Percentiles rank a stretch among this genome's conserved stretches.
These are phyloP conservation scores for Heliconius sara DNA, from an alignment of 2,888 invertebrate species.

Conservation along the genomic window DNA sequence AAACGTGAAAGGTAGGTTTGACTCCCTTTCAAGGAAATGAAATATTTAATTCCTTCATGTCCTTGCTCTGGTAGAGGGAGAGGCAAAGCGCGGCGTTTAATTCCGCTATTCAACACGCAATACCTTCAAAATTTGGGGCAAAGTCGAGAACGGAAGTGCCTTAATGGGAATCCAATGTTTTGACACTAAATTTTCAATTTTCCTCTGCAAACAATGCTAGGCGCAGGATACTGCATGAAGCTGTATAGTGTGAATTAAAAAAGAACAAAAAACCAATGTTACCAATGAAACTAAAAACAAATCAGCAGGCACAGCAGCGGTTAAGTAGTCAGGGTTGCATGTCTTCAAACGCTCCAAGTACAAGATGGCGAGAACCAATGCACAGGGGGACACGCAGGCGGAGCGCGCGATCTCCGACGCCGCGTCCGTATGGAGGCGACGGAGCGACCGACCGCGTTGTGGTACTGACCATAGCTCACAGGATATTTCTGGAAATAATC, in stretches of 20 bases:
- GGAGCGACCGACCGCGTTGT: slow-evolving; percentile 89
- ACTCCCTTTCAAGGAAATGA: too few relatives aligned
- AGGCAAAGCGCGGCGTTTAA: too few relatives aligned
- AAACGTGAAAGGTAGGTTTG: too few relatives aligned
- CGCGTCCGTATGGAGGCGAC: slow-evolving; percentile 89
- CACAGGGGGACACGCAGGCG: slow-evolving; percentile 95
- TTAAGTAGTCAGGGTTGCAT: slow-evolving; percentile 92
- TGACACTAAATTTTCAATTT: too few relatives aligned
- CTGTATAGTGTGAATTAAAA: neutral
- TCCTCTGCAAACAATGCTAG: too few relatives aligned
- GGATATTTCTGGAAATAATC: slow-evolving; percentile 87
- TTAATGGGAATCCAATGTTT: too few relatives aligned
- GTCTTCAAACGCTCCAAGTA: slow-evolving; percentile 95
- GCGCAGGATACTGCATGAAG: too few relatives aligned
- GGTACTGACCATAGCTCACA: slow-evolving; percentile 92
- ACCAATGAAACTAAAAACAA: slow-evolving; percentile 97
- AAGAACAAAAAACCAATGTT: slow-evolving; percentile 38
- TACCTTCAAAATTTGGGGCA: too few relatives aligned
- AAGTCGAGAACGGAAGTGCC: too few relatives aligned
- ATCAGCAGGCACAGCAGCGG: slow-evolving; percentile 93
- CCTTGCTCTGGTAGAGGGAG: too few relatives aligned
- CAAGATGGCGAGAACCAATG: slow-evolving; percentile 95
- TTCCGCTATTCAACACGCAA: too few relatives aligned
- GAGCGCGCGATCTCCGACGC: slow-evolving; percentile 90
- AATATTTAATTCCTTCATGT: too few relatives aligned